These are phyloP conservation scores for Harpagus bidentatus DNA, from an alignment of 2,113 vertebrate species.

Conservation along the genomic window DNA sequence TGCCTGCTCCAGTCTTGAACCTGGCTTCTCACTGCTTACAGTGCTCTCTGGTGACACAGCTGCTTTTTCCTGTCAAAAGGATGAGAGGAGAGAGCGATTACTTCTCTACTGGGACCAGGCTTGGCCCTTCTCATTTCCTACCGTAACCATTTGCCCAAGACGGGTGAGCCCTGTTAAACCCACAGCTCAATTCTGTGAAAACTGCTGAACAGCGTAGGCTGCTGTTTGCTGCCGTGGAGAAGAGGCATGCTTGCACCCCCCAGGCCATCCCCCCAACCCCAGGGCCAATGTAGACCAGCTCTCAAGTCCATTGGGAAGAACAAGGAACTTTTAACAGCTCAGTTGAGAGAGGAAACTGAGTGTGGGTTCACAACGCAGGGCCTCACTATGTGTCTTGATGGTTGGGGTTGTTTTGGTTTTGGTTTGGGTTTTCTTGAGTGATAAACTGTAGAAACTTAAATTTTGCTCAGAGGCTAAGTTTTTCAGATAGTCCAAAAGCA, in stretches of 20 bases:
- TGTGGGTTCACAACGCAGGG: not conserved
- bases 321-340: not conserved
- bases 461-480: not conserved
- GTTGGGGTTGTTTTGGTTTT: not conserved
- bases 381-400: not conserved
- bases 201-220: not conserved
- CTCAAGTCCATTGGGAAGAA: not conserved
- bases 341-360: not conserved
- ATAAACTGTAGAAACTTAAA: not conserved
- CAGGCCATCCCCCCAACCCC: not conserved
- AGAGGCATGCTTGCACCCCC: not conserved
- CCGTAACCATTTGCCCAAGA: not conserved
- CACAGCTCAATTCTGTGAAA: not conserved
- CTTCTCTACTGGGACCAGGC: not conserved
- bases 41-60: not conserved
- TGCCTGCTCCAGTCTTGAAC: not conserved
- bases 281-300: not conserved
- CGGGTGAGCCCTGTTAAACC: not conserved
- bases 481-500: not conserved
- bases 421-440: not conserved
- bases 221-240: not conserved
- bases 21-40: not conserved
- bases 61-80: not conserved
- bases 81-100: not conserved
- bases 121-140: not conserved